Base-by-base conservation (phyloP, 2,888 invertebrate genomes). In the Scaptomyza caliginosa region DNA sequence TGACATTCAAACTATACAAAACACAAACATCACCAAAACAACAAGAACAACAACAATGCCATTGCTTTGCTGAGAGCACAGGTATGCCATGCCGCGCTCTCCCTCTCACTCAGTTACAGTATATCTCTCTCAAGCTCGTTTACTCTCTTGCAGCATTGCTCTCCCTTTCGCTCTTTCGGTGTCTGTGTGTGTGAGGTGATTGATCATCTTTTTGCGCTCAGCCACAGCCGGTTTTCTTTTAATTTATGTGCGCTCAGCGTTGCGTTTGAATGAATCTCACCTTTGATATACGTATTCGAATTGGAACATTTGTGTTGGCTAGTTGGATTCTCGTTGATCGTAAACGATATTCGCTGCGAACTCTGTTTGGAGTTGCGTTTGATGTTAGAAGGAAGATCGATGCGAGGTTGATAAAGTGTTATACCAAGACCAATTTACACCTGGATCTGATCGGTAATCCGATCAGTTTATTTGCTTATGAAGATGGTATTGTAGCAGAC, bases 201-300 rank as follows among this genome's bases (percentile, higher is more conserved):
- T 79, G 85, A 84, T 84, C 83, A 86, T 84, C 71, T 75, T 86
- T 79, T 38, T 49, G 75, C 78, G 81, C 78, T 80, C 74, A 77
- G 81, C 86, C 77, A 73, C 58, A 82, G 81, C 81, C 86, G 81
- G 81, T 82, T 82, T 82, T 64, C 40, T 59, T 58, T 57, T 79
- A 79, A 86, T 86, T 83, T 86, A 83, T 81, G 77, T 80, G 63
- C 64, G 67, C 86, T 50, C 81, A 34, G 43, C 74, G 71, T 54
- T 67, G 45, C 73, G 48, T 17, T 59, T 72, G 72, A 86, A 78
- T 86, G 82, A 86, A 87, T 78, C 79, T 84, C 84, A 84, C 86
- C 84, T 79, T 59, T 66, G 60, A 16, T 46, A 17, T 46, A 4
- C n/a, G n/a, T 40, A 62, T 79, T 84, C 84, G 68, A 76, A 87